phyloP scores from a whole-genome alignment of 2,888 invertebrate genomes.

The Phortica okadai region DNA sequence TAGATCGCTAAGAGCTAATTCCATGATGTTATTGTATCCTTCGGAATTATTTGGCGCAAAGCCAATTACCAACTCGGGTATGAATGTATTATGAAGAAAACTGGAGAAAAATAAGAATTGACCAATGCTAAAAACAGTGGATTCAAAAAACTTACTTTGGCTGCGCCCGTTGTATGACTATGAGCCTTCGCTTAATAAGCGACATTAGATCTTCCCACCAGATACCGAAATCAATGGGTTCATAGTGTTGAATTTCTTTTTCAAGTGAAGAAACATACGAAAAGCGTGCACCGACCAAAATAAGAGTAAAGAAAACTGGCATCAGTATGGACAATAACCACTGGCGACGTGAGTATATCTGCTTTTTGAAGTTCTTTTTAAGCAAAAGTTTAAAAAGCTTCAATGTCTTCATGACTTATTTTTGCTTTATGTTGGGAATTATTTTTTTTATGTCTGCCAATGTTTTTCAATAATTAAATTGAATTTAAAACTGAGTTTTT shows the following conservation, averaged over 20 bases:
- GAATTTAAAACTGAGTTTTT: too few species aligned
- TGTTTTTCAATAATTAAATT: not conserved
- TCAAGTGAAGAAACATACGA: not conserved
- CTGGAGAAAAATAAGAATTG: slow-evolving; percentile 26
- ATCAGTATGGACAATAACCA: slow-evolving; percentile 33
- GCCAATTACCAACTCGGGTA: slow-evolving; percentile 47
- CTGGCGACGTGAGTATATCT: slow-evolving; percentile 29
- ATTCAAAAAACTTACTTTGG: slow-evolving; percentile 32
- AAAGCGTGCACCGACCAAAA: slow-evolving; percentile 33
- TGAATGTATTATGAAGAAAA: slow-evolving; percentile 51
- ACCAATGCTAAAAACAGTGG: too few species aligned
- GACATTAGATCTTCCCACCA: slow-evolving; percentile 43
- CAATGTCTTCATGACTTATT: not conserved
- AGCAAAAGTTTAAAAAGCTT: slow-evolving; percentile 37
- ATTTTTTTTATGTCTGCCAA: not conserved
- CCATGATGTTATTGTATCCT: slow-evolving; percentile 42
- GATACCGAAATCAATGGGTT: slow-evolving; percentile 9
- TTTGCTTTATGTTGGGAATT: not conserved
- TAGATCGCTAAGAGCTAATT: slow-evolving; percentile 26
- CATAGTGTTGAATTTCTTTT: not conserved
- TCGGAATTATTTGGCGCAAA: slow-evolving; percentile 50
- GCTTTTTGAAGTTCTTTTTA: slow-evolving; percentile 36
- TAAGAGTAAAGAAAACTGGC: slow-evolving; percentile 36
- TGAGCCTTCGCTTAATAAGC: slow-evolving; percentile 29
- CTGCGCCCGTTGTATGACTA: slow-evolving; percentile 25